phyloP scores from a whole-genome alignment of 2,113 vertebrate species.

The Crotalus viridis region DNA sequence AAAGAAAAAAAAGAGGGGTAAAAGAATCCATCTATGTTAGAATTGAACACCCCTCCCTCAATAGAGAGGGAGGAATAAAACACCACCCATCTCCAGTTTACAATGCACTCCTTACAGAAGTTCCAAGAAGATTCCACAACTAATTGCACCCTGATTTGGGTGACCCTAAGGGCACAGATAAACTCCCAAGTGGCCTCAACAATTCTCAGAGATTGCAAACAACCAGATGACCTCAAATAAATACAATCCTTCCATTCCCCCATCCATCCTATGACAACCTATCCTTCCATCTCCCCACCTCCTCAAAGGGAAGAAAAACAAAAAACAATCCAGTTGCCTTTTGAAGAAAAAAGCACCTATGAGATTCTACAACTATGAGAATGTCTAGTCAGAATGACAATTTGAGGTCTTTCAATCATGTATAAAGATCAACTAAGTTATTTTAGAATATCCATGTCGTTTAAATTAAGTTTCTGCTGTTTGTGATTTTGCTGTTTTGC shows the following conservation, averaged over 20 bases:
- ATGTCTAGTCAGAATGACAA: not conserved
- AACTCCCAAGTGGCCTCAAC: not conserved
- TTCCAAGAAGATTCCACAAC: not conserved
- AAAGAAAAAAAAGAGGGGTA: not conserved
- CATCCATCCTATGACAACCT: not conserved
- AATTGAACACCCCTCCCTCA: not conserved
- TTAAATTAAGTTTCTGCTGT: not conserved
- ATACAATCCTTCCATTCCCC: not conserved
- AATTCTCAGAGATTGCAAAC: not conserved
- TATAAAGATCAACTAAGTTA: not conserved
- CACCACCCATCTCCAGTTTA: not conserved
- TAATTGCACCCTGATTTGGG: not conserved
- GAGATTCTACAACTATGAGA: not conserved
- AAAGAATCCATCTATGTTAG: not conserved
- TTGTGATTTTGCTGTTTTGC: not conserved
- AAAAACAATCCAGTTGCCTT: not conserved
- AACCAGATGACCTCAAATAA: not conserved
- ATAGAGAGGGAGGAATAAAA: not conserved
- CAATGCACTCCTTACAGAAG: not conserved
- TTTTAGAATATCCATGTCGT: not conserved
- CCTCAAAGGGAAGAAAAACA: not conserved
- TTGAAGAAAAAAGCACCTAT: not conserved
- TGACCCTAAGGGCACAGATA: not conserved
- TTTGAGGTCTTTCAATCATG: not conserved
- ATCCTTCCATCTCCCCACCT: not conserved